Evolutionary conservation across 2,797 vertebrate species (phyloP).

Genomic region (Kryptopterus vitreolus): DNA sequence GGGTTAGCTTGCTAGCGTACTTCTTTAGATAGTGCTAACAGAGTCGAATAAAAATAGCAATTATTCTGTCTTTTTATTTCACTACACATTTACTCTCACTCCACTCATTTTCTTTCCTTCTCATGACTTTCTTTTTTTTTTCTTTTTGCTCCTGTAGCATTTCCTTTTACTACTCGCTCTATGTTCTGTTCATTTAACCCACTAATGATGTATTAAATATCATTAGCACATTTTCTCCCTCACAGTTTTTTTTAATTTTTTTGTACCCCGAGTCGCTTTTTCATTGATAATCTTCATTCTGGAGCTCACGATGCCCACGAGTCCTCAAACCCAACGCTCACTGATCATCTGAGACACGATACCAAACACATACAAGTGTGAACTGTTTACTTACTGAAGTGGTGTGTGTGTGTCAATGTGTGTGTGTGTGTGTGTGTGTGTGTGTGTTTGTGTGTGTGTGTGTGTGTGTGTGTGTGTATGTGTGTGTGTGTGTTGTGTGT

Average conservation of each 20-base stretch:
- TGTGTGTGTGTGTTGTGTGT: background rate
- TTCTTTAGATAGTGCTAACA: too few relatives aligned
- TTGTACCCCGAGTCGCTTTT: background rate
- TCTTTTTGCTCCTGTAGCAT: background rate
- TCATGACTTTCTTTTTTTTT: background rate
- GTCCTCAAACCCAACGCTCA: background rate
- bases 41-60: too few relatives aligned
- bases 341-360: background rate
- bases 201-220: background rate
- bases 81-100: background rate
- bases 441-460: background rate
- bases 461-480: constrained; percentile 17
- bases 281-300: too few relatives aligned
- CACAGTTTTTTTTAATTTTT: too few relatives aligned
- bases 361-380: background rate
- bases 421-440: too few relatives aligned
- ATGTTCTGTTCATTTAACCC: background rate
- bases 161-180: background rate
- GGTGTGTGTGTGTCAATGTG: too few relatives aligned
- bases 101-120: background rate
- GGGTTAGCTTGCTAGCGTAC: too few relatives aligned
- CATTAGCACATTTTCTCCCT: background rate
- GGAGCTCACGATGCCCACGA: too few relatives aligned
- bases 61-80: too few relatives aligned
- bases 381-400: too few relatives aligned